These are phyloP conservation scores for Caracal caracal DNA, from an alignment of 2,113 vertebrate genomes.

Conservation along the genomic window DNA sequence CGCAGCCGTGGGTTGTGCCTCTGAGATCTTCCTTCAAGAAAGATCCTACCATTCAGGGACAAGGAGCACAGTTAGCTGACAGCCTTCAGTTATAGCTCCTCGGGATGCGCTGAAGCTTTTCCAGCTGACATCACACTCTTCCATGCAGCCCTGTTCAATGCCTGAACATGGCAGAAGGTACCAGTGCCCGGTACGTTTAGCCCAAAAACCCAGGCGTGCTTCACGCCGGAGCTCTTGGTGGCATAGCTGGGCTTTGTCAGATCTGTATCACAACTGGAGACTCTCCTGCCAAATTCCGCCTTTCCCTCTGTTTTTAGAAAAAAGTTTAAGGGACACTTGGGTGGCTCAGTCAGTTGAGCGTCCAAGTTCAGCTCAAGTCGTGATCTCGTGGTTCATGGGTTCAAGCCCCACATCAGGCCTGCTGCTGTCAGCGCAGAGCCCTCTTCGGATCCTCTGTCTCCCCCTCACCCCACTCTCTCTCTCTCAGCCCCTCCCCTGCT, in stretches of 20 bases:
- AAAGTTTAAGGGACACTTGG: no score
- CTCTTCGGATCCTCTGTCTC: no score
- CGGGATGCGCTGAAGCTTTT: not conserved
- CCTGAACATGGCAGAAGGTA: not conserved
- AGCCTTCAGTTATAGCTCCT: not conserved
- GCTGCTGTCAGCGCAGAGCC: no score
- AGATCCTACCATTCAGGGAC: not conserved
- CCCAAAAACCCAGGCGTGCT: fast-evolving
- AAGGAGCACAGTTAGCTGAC: not conserved
- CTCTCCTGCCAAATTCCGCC: not conserved
- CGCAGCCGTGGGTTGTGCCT: not conserved
- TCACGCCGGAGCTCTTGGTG: not conserved
- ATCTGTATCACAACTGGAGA: fast-evolving
- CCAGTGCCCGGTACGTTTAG: not conserved
- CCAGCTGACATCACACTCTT: not conserved
- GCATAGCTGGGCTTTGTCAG: not conserved
- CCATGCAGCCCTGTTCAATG: not conserved
- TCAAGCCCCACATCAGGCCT: no score
- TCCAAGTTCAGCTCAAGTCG: no score
- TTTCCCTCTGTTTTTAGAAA: not conserved
- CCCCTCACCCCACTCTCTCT: fast-evolving
- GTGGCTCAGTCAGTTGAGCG: no score
- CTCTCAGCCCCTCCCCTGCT: no score
- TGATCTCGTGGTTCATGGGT: no score
- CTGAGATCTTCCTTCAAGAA: not conserved